These are phyloP conservation scores for Lacerta bilineata DNA, from an alignment of 2,797 vertebrate species.

Conservation along the genomic window DNA sequence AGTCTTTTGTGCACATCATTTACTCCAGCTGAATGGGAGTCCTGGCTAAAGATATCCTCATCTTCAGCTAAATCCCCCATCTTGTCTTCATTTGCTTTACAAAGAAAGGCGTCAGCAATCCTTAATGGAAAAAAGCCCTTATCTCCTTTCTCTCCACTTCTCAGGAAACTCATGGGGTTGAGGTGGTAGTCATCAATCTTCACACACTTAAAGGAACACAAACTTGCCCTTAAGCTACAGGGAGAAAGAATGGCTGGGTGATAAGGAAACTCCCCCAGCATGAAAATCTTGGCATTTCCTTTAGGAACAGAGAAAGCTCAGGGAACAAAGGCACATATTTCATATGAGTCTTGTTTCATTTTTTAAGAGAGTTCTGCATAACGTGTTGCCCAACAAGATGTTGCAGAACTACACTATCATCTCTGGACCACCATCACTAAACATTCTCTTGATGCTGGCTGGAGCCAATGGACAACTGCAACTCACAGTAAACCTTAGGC, in stretches of 20 bases:
- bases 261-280: not conserved
- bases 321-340: not conserved
- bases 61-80: not conserved
- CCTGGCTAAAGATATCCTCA: not conserved
- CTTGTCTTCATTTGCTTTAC: slow-evolving; percentile 21
- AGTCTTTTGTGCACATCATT: not conserved
- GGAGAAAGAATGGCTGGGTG: not conserved
- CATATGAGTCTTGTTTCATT: too few species aligned
- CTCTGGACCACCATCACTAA: too few species aligned
- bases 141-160: not conserved
- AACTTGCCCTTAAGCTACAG: not conserved
- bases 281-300: not conserved
- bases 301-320: not conserved
- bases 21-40: not conserved
- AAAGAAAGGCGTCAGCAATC: slow-evolving; percentile 2
- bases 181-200: not conserved
- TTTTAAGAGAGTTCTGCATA: too few species aligned
- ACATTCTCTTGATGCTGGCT: too few species aligned
- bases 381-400: not conserved
- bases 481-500: too few species aligned
- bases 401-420: not conserved
- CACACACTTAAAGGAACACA: too few species aligned
- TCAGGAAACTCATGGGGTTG: not conserved
- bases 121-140: not conserved
- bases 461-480: too few species aligned